These are phyloP conservation scores for Picus viridis DNA, from an alignment of 2,797 vertebrate genomes.

Conservation along the genomic window DNA sequence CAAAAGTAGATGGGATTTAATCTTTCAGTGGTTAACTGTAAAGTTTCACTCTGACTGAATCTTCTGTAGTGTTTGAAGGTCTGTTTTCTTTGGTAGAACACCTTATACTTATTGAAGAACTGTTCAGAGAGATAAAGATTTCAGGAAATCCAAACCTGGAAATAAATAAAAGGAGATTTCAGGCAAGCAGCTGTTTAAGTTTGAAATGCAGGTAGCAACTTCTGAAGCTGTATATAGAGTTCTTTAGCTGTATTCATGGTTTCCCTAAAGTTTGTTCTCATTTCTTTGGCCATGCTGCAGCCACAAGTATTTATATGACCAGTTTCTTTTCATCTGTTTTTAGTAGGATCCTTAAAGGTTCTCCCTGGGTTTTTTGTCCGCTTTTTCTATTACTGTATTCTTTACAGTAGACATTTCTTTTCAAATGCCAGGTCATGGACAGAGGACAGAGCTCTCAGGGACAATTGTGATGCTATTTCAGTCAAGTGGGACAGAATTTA, in stretches of 20 bases:
- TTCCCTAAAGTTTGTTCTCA: accelerated
- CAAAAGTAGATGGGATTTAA: neutral
- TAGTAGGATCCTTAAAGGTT: neutral
- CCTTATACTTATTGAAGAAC: neutral
- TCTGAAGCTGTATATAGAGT: neutral
- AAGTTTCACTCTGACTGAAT: neutral
- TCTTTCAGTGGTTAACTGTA: neutral
- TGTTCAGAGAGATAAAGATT: neutral
- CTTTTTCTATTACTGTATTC: neutral
- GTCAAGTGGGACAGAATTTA: neutral
- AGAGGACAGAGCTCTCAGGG: neutral
- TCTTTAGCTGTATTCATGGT: neutral
- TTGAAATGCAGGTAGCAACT: neutral
- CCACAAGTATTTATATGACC: accelerated
- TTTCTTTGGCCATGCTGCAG: neutral
- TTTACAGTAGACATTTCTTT: neutral
- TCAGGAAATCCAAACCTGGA: neutral
- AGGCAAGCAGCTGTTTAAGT: neutral
- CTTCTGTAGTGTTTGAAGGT: neutral
- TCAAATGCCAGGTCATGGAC: neutral
- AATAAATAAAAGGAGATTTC: neutral
- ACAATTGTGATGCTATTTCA: neutral
- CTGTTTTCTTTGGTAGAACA: neutral
- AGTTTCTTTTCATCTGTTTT: neutral
- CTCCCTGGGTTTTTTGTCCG: neutral